phyloP scores from a whole-genome alignment of 2,797 vertebrate genomes.

The Melopsittacus undulatus region DNA sequence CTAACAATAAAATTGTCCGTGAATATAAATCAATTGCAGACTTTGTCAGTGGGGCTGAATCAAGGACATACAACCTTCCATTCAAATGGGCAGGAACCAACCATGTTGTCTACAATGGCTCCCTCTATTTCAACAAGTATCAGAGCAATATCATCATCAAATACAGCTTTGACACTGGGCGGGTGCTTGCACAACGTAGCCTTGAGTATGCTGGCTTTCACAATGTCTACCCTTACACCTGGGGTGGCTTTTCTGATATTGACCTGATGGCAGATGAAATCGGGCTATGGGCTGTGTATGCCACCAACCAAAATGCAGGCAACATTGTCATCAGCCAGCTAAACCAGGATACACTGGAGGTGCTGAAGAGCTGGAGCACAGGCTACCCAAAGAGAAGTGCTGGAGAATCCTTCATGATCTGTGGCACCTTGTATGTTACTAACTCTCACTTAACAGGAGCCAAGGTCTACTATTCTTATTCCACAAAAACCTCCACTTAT shows the following conservation, averaged over 20 bases:
- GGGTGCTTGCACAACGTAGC: constrained; percentile 90
- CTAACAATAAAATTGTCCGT: constrained; percentile 96
- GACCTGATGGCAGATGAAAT: constrained; percentile 98
- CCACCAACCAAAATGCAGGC: constrained; percentile 97
- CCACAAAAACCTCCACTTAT: constrained; percentile 94
- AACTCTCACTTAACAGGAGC: constrained; percentile 96
- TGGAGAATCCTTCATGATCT: constrained; percentile 98
- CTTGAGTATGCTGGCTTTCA: constrained; percentile 97
- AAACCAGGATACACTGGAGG: constrained; percentile 91
- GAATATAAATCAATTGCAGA: constrained; percentile 93
- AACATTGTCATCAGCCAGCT: constrained; percentile 96
- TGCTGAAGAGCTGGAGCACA: constrained; percentile 93
- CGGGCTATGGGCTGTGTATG: constrained; percentile 95
- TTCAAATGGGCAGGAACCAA: constrained; percentile 99
- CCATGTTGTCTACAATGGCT: constrained; percentile 96
- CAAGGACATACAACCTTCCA: constrained; percentile 95
- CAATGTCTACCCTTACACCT: constrained; percentile 97
- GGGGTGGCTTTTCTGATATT: constrained; percentile 97
- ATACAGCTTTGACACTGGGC: constrained; percentile 93
- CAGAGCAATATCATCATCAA: constrained; percentile 98
- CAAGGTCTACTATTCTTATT: constrained; percentile 97
- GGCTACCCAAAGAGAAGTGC: constrained; percentile 97
- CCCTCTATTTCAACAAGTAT: constrained; percentile 98
- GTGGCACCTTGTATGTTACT: constrained; percentile 95
- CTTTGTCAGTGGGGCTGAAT: constrained; percentile 91